Conservation (phyloP, 1,140 invertebrate species). For the Aplysia californica region DNA sequence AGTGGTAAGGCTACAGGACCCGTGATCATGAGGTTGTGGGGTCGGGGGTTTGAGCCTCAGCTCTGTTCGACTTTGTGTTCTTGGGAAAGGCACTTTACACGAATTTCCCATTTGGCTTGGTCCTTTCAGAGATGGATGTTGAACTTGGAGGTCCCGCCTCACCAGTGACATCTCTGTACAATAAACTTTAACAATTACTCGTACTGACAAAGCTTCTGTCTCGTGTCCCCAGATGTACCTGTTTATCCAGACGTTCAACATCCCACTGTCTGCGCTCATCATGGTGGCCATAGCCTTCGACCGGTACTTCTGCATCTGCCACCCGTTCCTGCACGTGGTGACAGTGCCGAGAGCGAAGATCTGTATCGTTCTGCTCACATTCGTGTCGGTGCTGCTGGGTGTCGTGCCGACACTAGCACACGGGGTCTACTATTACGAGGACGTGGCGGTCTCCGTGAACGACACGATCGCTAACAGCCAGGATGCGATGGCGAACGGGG, state of each 20-base stretch:
- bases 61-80: too few species aligned
- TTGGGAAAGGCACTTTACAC: too few species aligned
- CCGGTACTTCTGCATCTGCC: constrained; percentile 55
- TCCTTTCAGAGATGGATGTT: too few species aligned
- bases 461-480: not conserved
- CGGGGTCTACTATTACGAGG: not conserved
- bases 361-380: not conserved
- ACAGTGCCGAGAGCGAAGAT: constrained; percentile 26
- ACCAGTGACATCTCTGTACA: too few species aligned
- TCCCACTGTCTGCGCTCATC: constrained; percentile 51
- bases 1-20: too few species aligned
- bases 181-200: too few species aligned
- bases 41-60: too few species aligned
- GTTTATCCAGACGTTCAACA: constrained; percentile 46
- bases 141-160: too few species aligned
- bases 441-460: not conserved
- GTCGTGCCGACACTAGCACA: constrained; percentile 5
- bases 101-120: too few species aligned
- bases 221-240: constrained; percentile 48
- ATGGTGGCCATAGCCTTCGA: constrained; percentile 55
- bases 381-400: constrained; percentile 5
- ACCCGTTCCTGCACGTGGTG: constrained; percentile 43
- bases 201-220: too few species aligned
- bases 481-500: too few species aligned
- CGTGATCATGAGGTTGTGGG: too few species aligned